phyloP scores from a whole-genome alignment of 2,888 invertebrate genomes.

The Pachydiplax longipennis region DNA sequence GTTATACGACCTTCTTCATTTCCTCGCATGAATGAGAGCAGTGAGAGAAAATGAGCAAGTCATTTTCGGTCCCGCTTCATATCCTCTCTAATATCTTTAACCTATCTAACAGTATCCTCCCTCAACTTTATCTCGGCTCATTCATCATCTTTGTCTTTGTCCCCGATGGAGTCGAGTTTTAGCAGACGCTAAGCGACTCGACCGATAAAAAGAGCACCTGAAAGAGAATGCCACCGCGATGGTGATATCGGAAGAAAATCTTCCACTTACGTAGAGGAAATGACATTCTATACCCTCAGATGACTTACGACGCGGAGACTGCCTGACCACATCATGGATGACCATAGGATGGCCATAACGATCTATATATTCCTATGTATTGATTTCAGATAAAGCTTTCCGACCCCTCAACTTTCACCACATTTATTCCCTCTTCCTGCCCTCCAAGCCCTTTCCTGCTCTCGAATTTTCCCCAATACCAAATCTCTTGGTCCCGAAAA shows the following conservation, averaged over 20 bases:
- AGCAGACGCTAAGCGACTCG: background rate
- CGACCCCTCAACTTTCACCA: background rate
- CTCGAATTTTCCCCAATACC: background rate
- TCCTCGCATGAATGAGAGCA: background rate
- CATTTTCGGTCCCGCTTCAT: background rate
- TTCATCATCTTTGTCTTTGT: background rate
- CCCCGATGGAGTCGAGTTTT: background rate
- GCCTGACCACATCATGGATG: background rate
- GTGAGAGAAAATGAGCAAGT: background rate
- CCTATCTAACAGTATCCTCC: background rate
- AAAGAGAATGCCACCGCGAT: background rate
- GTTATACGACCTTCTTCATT: no score
- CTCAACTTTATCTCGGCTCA: background rate
- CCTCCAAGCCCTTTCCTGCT: background rate
- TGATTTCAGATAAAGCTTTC: slow-evolving; percentile 29
- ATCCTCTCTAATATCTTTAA: background rate
- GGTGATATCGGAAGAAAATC: background rate
- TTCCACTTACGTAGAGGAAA: background rate
- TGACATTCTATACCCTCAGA: background rate
- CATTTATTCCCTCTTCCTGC: background rate
- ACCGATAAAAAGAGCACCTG: background rate
- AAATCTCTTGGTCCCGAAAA: background rate
- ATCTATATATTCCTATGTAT: slow-evolving; percentile 26
- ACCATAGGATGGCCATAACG: slow-evolving; percentile 10
- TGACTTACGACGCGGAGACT: background rate